Base-by-base conservation (phyloP, 2,888 invertebrate species). In the Deilephila elpenor region DNA sequence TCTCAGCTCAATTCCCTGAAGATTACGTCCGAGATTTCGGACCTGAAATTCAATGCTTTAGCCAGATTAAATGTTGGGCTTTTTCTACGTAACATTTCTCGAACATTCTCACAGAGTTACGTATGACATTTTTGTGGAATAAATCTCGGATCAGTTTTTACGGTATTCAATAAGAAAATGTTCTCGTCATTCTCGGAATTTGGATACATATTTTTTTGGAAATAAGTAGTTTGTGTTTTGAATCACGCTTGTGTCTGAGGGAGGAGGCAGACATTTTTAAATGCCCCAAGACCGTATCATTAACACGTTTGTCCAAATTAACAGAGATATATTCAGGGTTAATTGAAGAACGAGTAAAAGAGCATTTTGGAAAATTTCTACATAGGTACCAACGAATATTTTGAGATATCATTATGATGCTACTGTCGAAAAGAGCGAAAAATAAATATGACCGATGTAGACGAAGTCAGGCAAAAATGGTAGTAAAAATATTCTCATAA, bases 11-110 rank as follows among this genome's bases (percentile, higher is more conserved):
- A 51, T 67, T 51, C 67, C 44, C 51, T 44, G 51, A 51, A 51
- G 44, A 67, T 51, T 67, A 51, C 37, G 64, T 67, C 67, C 67
- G 67, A 51, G 67, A 67, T 67, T 67, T 67, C 20, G 67, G 51
- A 37, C 44, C 51, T 25, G 25, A 67, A 51, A 51, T 67, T 67
- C 67, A 51, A 51, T 51, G 67, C 17, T 51, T 67, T 67, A 67
- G 51, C 67, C 51, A 51, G 67, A 67, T 67, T 64, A 67, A 67
- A 51, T 67, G 20, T 51, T 51, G 20, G 67, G 44, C 44, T 4
- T 25, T 67, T 64, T 67, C 67, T 17, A 25, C 44, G n/a, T 25
- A 17, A 67, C 20, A 64, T 51, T 67, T 67, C 44, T 34, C 17
- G 14, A 67, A 20, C 5, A 44, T 25, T 67, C 11, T 44, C 2